Evolutionary conservation across 2,797 vertebrate species (phyloP).

Genomic region (Pristis pectinata): DNA sequence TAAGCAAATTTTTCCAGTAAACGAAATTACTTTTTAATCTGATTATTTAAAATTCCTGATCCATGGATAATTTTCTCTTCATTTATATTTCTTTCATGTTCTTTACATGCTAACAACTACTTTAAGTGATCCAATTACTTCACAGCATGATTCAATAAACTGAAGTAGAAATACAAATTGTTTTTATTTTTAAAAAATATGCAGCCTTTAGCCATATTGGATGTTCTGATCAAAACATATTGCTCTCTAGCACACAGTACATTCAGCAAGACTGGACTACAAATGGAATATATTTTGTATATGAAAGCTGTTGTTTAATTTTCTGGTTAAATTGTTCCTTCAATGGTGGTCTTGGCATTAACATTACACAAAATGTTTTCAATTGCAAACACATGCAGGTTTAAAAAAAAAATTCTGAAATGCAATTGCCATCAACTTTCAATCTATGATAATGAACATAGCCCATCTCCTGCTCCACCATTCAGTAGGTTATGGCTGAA

Average conservation of each 20-base stretch:
- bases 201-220: background rate
- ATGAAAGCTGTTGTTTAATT: background rate
- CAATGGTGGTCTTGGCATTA: too few relatives aligned
- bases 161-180: slow-evolving; percentile 8
- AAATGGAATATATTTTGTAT: background rate
- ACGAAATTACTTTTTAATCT: background rate
- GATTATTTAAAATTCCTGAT: slow-evolving; percentile 11
- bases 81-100: background rate
- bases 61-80: background rate
- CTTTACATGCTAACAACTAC: background rate
- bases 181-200: background rate
- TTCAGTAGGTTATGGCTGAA: too few relatives aligned
- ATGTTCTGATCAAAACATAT: background rate
- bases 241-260: background rate
- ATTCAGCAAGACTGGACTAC: background rate
- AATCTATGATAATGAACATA: background rate
- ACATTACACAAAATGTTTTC: background rate
- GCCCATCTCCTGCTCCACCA: too few relatives aligned
- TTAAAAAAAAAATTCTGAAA: background rate
- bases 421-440: background rate
- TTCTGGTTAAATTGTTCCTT: background rate
- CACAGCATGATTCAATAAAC: background rate
- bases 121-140: background rate
- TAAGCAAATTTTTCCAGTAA: background rate
- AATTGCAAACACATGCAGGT: background rate